phyloP scores from a whole-genome alignment of 2,888 invertebrate genomes.

The Caenorhabditis auriculariae region DNA sequence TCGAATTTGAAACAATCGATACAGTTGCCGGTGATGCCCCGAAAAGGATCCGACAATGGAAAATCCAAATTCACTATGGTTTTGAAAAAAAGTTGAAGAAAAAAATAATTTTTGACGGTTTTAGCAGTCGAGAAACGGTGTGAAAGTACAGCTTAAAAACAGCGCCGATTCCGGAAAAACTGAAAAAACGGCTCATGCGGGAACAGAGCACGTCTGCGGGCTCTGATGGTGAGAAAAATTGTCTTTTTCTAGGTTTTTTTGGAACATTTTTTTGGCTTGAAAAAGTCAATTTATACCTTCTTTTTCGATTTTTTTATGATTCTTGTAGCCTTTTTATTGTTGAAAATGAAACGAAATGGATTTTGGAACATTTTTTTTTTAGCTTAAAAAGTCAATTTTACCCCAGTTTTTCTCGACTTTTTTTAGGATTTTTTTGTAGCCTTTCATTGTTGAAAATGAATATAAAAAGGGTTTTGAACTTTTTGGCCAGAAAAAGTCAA shows the following conservation, averaged over 20 bases:
- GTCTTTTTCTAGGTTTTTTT: not conserved
- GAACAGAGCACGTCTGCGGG: conserved; percentile 6
- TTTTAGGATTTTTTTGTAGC: too few species aligned
- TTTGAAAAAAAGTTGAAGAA: not conserved
- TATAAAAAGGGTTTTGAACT: too few species aligned
- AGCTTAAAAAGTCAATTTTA: too few species aligned
- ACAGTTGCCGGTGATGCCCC: conserved; percentile 27
- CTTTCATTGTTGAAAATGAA: too few species aligned
- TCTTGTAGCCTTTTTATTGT: too few species aligned
- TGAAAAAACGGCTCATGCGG: conserved; percentile 21
- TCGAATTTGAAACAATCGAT: not conserved
- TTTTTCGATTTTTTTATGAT: too few species aligned
- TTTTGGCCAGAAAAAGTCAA: too few species aligned
- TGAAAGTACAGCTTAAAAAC: conserved; percentile 39
- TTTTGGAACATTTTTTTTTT: too few species aligned
- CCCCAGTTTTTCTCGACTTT: too few species aligned
- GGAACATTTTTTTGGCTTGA: too few species aligned
- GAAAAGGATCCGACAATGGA: conserved; percentile 14
- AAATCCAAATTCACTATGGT: conserved; percentile 20
- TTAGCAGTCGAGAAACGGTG: conserved; percentile 37
- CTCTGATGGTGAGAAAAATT: conserved; percentile 5
- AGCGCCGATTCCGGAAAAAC: conserved; percentile 26
- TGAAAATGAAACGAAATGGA: too few species aligned
- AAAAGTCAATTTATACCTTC: too few species aligned
- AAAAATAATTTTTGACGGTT: conserved; percentile 4